A percentile compares a stretch with the other conserved stretches of the same genome.
These are phyloP conservation scores for Frankliniella fusca DNA, from an alignment of 2,888 invertebrate species.

Conservation along the genomic window DNA sequence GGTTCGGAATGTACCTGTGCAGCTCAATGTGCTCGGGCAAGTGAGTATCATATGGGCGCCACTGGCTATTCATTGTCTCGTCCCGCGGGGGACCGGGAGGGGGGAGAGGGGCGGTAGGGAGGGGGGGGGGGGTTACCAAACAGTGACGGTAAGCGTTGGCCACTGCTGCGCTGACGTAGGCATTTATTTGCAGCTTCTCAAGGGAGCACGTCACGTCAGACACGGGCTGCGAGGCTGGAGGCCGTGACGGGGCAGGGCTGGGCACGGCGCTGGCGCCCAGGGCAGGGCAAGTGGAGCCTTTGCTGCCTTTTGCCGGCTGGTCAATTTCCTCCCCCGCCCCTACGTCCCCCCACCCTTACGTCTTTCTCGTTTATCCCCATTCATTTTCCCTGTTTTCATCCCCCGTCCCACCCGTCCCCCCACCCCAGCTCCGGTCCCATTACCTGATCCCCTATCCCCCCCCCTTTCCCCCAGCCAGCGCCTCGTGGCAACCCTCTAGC, in stretches of 20 bases:
- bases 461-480: not conserved
- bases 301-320: too few relatives aligned
- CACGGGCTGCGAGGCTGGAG: not conserved
- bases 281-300: not conserved
- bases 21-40: too few relatives aligned
- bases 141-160: not conserved
- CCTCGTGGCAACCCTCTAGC: not conserved
- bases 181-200: not conserved
- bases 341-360: not conserved
- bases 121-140: not conserved
- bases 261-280: not conserved
- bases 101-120: not conserved
- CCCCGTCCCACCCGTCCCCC: too few relatives aligned
- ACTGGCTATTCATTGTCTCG: too few relatives aligned
- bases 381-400: not conserved
- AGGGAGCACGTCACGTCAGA: conserved; percentile 6
- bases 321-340: too few relatives aligned
- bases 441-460: not conserved
- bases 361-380: not conserved
- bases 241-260: not conserved
- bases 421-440: not conserved
- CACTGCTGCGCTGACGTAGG: not conserved
- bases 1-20: too few relatives aligned
- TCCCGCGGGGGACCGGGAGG: not conserved
- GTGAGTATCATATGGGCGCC: too few relatives aligned